These are phyloP conservation scores for Calyptommatus sinebrachiatus DNA, from an alignment of 2,113 vertebrate species.

Conservation along the genomic window DNA sequence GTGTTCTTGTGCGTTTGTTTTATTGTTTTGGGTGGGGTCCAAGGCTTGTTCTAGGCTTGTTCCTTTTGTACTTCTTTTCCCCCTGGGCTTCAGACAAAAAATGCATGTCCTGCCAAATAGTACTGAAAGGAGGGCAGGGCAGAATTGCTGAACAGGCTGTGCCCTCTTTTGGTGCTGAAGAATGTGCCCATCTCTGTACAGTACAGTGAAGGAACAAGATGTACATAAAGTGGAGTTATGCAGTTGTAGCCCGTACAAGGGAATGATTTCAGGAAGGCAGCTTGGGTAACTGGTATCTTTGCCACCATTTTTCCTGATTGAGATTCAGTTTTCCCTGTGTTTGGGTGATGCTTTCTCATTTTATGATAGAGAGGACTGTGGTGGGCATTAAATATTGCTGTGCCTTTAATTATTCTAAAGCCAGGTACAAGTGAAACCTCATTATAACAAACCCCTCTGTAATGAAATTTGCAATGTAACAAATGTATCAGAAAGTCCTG, in stretches of 20 bases:
- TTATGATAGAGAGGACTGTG: neutral
- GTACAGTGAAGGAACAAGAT: slow-evolving; percentile 23
- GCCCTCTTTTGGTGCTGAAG: slow-evolving; percentile 24
- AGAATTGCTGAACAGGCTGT: slow-evolving; percentile 8
- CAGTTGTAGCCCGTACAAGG: neutral
- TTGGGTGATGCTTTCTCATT: neutral
- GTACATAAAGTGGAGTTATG: neutral
- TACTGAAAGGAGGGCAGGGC: slow-evolving; percentile 26
- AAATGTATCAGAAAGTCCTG: too few species aligned
- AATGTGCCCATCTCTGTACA: slow-evolving; percentile 22
- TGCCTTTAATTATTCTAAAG: neutral
- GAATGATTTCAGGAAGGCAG: neutral
- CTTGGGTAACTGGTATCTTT: neutral
- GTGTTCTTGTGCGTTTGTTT: slow-evolving; percentile 62
- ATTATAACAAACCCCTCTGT: too few species aligned
- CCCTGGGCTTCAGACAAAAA: slow-evolving; percentile 45
- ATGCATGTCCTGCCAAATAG: slow-evolving; percentile 37
- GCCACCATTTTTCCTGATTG: neutral
- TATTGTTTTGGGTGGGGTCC: slow-evolving; percentile 63
- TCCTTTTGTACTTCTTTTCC: slow-evolving; percentile 60
- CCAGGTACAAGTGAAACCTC: neutral
- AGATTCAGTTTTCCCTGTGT: neutral
- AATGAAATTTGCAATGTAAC: too few species aligned
- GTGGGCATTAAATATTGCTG: neutral
- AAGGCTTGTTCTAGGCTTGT: slow-evolving; percentile 68